Evolutionary conservation across 2,797 vertebrate genomes (phyloP), one percentile per base, ranked within the genome.

Genomic region (Denticeps clupeoides): DNA sequence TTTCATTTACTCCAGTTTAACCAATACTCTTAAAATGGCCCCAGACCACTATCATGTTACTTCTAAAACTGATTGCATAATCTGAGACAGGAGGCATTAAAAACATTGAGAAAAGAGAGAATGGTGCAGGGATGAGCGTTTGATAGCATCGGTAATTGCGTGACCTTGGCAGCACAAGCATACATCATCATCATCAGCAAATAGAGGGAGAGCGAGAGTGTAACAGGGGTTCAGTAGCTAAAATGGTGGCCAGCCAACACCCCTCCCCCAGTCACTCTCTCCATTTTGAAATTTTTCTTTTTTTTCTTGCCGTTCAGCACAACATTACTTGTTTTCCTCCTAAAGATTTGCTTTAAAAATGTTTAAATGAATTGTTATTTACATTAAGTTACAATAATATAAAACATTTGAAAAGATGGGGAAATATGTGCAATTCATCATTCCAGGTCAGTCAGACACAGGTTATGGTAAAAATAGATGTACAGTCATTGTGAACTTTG

Each of bases 101-200:
- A 23, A 7, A n/a, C 19, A 5, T 22, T 26, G 19, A 29, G 10
- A 26, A 33, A 41, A 32, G 52, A 35, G 35, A 11, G 28, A 32
- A 11, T 26, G 31, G 27, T 46, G 24, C 22, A 23, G 41, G 26
- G 15, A n/a, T n/a, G 22, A 18, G 42, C 35, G 37, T 27, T 49
- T 45, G 24, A 23, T 31, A 45, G 51, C 45, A 60, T 33, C 51
- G 41, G 56, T 55, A 45, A 51, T 54, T 22, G 38, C 40, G 27
- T 68, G 66, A 68, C 67, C 67, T 64, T 70, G 62, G 48, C 49
- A 49, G 50, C 49, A 51, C 22, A 15, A 42, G 46, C 41, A 56
- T 55, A 19, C 31, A 15, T 55, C 35, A 37, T 45, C 23, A 47
- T 25, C 26, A 25, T 32, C 44, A 9, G 27, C 49, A 46, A 12